Conservation (phyloP, 2,113 vertebrate species). For the Bubo bubo region DNA sequence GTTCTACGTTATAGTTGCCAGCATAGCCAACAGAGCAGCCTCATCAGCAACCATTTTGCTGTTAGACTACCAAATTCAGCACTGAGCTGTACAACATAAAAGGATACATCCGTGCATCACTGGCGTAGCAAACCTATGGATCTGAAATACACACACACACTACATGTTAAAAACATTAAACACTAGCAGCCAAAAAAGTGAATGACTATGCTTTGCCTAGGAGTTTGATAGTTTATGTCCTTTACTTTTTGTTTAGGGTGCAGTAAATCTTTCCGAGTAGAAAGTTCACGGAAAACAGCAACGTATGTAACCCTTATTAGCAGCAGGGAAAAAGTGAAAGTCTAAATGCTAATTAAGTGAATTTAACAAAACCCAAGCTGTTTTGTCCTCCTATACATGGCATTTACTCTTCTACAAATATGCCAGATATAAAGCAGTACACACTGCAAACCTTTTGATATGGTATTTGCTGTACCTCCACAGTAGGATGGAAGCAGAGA, state of each 20-base stretch:
- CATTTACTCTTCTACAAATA: background rate
- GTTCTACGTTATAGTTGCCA: background rate
- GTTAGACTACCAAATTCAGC: background rate
- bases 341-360: background rate
- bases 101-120: slow-evolving; percentile 98
- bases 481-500: background rate
- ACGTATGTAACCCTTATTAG: background rate
- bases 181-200: background rate
- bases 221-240: background rate
- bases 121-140: slow-evolving; percentile 91
- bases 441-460: background rate
- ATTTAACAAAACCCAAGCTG: background rate
- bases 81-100: background rate
- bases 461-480: background rate
- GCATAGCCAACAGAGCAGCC: background rate
- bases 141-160: slow-evolving; percentile 72
- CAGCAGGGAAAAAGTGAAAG: background rate
- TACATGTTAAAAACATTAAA: background rate
- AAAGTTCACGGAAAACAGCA: background rate
- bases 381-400: background rate
- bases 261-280: background rate
- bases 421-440: background rate
- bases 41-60: background rate
- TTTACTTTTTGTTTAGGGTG: background rate
- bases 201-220: background rate